These are phyloP conservation scores for Perca flavescens DNA, from an alignment of 2,113 vertebrate genomes.

Conservation along the genomic window DNA sequence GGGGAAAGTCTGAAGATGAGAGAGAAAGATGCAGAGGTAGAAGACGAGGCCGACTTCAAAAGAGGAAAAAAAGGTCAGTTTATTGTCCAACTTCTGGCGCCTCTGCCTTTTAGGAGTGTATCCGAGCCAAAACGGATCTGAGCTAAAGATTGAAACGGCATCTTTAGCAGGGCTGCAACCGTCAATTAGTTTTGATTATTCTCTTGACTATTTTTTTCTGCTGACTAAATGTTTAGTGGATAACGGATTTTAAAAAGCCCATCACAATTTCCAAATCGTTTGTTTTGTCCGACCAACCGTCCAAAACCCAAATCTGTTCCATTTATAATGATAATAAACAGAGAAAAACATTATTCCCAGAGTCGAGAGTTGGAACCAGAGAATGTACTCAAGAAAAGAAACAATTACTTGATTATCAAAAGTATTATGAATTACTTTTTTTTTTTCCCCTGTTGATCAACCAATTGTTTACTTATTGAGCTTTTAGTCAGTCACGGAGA, in stretches of 20 bases:
- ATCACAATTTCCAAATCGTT: not conserved
- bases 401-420: not conserved
- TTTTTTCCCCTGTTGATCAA: too few relatives aligned
- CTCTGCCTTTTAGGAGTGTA: conserved; percentile 31
- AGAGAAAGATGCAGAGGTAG: conserved; percentile 41
- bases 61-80: conserved; percentile 63
- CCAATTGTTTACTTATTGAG: not conserved
- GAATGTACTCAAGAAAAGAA: not conserved
- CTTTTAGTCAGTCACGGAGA: not conserved
- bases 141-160: not conserved
- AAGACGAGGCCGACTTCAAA: conserved; percentile 54
- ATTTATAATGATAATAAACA: not conserved
- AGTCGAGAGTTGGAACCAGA: not conserved
- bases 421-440: not conserved
- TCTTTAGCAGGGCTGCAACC: not conserved
- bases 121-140: conserved; percentile 3
- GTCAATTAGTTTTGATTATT: not conserved
- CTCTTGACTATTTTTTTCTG: not conserved
- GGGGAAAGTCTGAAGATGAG: conserved; percentile 49
- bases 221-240: not conserved
- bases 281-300: not conserved
- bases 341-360: not conserved
- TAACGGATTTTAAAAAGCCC: not conserved
- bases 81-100: conserved; percentile 48
- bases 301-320: not conserved